Evolutionary conservation across 1,140 invertebrate genomes (phyloP).

Genomic region (Plectrocnemia conspersa): DNA sequence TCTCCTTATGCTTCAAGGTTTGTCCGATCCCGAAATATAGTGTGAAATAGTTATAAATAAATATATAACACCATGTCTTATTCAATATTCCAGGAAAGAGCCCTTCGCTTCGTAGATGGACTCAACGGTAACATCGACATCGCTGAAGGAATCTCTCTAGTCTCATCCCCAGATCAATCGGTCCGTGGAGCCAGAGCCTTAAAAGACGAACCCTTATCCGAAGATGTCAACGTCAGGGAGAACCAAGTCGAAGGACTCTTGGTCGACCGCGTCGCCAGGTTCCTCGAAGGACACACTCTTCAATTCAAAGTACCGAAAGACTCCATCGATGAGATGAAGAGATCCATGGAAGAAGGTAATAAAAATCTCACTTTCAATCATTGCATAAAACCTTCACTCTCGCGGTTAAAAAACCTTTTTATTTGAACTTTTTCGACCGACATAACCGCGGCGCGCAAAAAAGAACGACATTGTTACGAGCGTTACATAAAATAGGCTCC

Average conservation of each 20-base stretch:
- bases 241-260: conserved; percentile 71
- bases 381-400: conserved; percentile 12
- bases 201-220: conserved; percentile 54
- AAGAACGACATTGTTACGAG: conserved; percentile 6
- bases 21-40: conserved; percentile 1
- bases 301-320: conserved; percentile 70
- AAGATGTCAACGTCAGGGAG: conserved; percentile 66
- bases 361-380: conserved; percentile 14
- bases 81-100: conserved; percentile 56
- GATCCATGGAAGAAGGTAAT: conserved; percentile 60
- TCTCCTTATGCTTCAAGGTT: conserved; percentile 70
- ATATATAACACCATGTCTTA: neutral
- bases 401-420: conserved; percentile 22
- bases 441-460: conserved; percentile 11
- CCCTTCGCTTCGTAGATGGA: conserved; percentile 63
- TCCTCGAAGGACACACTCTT: conserved; percentile 72
- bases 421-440: conserved; percentile 4
- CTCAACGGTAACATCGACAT: conserved; percentile 53
- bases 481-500: conserved; percentile 3
- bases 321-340: conserved; percentile 63
- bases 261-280: conserved; percentile 66
- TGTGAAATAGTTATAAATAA: neutral
- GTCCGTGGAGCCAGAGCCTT: conserved; percentile 48
- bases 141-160: conserved; percentile 64
- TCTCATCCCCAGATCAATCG: conserved; percentile 58